phyloP scores from a whole-genome alignment of 1,140 invertebrate species.

The Araneus ventricosus region DNA sequence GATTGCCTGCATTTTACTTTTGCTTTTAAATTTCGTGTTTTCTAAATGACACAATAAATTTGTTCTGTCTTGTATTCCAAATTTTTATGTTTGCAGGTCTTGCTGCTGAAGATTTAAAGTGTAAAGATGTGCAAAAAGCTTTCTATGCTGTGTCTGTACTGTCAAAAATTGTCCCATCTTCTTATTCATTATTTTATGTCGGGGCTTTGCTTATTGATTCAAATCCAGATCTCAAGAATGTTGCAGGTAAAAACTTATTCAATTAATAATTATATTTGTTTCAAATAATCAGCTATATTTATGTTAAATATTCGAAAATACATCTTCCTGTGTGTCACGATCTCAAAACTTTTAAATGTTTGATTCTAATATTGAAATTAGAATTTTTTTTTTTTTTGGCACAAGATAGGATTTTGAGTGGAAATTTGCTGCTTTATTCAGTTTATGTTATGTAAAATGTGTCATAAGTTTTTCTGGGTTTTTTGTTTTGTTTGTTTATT shows the following conservation, averaged over 20 bases:
- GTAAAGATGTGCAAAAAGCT: constrained; percentile 61
- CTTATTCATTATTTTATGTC: constrained; percentile 56
- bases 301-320: no score
- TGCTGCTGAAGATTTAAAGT: constrained; percentile 69
- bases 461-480: no score
- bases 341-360: no score
- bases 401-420: not conserved
- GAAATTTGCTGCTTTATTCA: no score
- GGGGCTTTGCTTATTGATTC: constrained; percentile 53
- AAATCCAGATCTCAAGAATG: constrained; percentile 58
- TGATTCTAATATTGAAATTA: not conserved
- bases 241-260: constrained; percentile 36
- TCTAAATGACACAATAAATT: not conserved
- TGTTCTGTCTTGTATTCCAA: not conserved
- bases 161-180: constrained; percentile 69
- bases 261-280: not conserved
- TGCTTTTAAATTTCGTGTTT: not conserved
- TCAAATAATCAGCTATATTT: no score
- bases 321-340: no score
- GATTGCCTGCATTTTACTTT: not conserved
- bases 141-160: constrained; percentile 65
- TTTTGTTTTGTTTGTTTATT: no score
- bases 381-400: no score
- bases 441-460: no score
- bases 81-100: constrained; percentile 9